These are phyloP conservation scores for Tetraodon nigroviridis DNA, from an alignment of 2,113 vertebrate genomes.

Conservation along the genomic window DNA sequence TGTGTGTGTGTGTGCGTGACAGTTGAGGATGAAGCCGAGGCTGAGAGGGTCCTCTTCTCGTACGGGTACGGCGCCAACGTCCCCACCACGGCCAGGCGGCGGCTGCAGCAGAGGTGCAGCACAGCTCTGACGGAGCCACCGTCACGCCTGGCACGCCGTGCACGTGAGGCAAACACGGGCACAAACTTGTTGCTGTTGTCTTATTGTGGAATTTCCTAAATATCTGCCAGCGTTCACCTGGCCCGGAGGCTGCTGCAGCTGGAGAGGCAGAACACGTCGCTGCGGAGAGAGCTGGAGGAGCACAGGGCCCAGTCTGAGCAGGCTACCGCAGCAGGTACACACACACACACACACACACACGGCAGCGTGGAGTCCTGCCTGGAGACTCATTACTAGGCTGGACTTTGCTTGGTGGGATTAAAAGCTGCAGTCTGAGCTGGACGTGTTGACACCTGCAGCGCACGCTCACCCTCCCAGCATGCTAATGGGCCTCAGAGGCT, in stretches of 20 bases:
- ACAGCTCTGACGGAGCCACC: no score
- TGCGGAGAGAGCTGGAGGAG: slow-evolving; percentile 87
- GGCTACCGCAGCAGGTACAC: slow-evolving; percentile 88
- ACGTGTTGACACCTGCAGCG: slow-evolving; percentile 25
- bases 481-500: slow-evolving; percentile 4
- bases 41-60: slow-evolving; percentile 93
- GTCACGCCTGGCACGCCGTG: no score
- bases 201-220: slow-evolving; percentile 28
- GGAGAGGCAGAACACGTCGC: slow-evolving; percentile 88
- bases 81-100: slow-evolving; percentile 91
- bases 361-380: neutral
- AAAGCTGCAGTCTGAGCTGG: neutral
- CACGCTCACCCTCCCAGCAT: slow-evolving; percentile 16
- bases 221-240: slow-evolving; percentile 86
- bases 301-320: slow-evolving; percentile 78
- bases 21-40: slow-evolving; percentile 93
- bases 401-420: neutral
- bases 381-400: neutral
- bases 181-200: slow-evolving; percentile 34
- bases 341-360: slow-evolving; percentile 14
- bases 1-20: slow-evolving; percentile 49
- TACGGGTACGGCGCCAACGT: slow-evolving; percentile 98
- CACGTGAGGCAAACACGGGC: slow-evolving; percentile 18
- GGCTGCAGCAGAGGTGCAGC: slow-evolving; percentile 89
- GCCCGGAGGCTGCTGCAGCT: slow-evolving; percentile 92